These are phyloP conservation scores for Ceratotherium simum DNA, from an alignment of 2,113 vertebrate genomes.

Conservation along the genomic window DNA sequence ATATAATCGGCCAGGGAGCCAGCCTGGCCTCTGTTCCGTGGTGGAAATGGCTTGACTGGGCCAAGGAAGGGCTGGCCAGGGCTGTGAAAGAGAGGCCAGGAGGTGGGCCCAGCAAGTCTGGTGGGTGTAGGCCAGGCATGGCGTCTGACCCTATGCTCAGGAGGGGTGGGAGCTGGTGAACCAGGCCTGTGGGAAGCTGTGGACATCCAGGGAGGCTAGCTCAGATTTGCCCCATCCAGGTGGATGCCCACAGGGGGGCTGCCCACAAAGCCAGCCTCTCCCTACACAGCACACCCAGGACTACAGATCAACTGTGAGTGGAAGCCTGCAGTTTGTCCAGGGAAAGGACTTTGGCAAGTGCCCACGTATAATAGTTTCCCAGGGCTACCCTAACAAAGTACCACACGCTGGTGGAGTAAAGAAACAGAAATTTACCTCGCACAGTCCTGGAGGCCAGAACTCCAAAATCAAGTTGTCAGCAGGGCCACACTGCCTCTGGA, in stretches of 20 bases:
- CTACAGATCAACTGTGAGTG: neutral
- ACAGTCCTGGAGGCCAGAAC: too few relatives aligned
- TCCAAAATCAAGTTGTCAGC: neutral
- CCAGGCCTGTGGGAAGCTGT: neutral
- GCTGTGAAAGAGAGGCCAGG: neutral
- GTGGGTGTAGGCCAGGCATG: neutral
- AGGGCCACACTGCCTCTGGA: rapidly evolving
- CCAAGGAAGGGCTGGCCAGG: neutral
- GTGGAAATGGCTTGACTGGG: neutral
- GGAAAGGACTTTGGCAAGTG: neutral
- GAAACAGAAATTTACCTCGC: neutral
- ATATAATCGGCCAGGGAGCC: neutral
- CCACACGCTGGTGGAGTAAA: neutral
- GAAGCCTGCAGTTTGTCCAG: neutral
- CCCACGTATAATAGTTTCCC: neutral
- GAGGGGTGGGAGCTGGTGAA: rapidly evolving
- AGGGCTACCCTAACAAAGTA: too few relatives aligned
- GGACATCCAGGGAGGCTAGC: neutral
- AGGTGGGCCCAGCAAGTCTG: too few relatives aligned
- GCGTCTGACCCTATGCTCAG: rapidly evolving
- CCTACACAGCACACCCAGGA: rapidly evolving
- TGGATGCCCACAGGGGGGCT: neutral
- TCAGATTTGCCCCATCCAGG: rapidly evolving
- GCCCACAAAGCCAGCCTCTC: rapidly evolving
- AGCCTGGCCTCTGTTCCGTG: neutral